Evolutionary conservation across 2,888 invertebrate species (phyloP).

Genomic region (Drosophila limbata): DNA sequence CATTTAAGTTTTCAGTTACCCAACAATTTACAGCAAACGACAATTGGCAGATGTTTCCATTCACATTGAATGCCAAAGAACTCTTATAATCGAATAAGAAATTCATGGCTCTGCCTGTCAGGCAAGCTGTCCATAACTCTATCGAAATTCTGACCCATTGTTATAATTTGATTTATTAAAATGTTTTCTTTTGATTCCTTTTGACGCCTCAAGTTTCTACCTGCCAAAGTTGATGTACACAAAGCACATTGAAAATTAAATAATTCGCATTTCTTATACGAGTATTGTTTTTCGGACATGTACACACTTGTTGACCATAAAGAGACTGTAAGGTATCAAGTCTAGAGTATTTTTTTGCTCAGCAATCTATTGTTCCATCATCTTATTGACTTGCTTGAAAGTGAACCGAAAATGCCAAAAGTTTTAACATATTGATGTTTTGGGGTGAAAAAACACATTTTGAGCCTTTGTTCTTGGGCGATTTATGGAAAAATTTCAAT

Average conservation of each 20-base stretch:
- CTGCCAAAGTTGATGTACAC: conserved; percentile 35
- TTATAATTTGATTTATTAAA: conserved; percentile 64
- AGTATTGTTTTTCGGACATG: conserved; percentile 15
- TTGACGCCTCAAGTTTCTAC: conserved; percentile 60
- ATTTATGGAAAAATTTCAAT: conserved; percentile 5
- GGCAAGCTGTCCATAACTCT: conserved; percentile 43
- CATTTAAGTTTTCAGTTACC: conserved; percentile 46
- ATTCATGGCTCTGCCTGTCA: conserved; percentile 29
- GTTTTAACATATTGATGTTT: conserved; percentile 60
- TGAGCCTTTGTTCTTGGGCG: conserved; percentile 60
- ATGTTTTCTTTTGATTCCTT: conserved; percentile 61
- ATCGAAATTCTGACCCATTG: conserved; percentile 43
- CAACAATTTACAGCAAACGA: conserved; percentile 36
- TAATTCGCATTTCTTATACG: conserved; percentile 39
- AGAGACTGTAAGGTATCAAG: conserved; percentile 44
- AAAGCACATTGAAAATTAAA: conserved; percentile 31
- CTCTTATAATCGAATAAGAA: conserved; percentile 7
- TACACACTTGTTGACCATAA: conserved; percentile 44
- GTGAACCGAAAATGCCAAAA: conserved; percentile 59
- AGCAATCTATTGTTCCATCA: conserved; percentile 50
- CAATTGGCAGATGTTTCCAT: conserved; percentile 44
- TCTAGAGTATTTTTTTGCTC: conserved; percentile 35
- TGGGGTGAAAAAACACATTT: conserved; percentile 55
- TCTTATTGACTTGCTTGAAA: conserved; percentile 56
- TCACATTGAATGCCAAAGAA: conserved; percentile 34